phyloP scores from a whole-genome alignment of 1,140 invertebrate genomes.

The Zaprionus taronus region DNA sequence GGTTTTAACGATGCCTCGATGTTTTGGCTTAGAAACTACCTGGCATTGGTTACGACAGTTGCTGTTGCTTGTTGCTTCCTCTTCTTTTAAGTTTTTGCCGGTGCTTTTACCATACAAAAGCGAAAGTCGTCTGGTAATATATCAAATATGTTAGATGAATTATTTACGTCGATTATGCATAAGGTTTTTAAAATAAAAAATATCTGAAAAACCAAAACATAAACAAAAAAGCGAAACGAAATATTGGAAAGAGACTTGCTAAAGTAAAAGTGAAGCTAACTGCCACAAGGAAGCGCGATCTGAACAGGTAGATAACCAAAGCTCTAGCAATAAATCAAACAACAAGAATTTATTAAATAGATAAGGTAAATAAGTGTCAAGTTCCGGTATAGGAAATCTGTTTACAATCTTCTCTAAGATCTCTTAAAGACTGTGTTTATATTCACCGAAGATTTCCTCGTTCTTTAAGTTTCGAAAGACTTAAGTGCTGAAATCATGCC shows the following conservation, averaged over 20 bases:
- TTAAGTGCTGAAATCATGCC: constrained; percentile 33
- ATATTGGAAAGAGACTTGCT: constrained; percentile 17
- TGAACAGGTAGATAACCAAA: background rate
- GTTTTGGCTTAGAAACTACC: constrained; percentile 52
- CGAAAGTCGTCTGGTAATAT: constrained; percentile 75
- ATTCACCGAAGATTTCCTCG: background rate
- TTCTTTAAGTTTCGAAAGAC: background rate
- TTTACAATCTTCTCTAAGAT: background rate
- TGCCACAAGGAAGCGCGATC: background rate
- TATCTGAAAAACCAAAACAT: constrained; percentile 17
- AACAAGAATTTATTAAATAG: background rate
- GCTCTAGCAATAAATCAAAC: background rate
- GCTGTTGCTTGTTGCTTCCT: constrained; percentile 38
- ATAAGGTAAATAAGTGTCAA: background rate
- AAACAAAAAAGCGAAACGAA: constrained; percentile 24
- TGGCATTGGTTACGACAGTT: constrained; percentile 29
- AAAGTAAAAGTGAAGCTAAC: constrained; percentile 7
- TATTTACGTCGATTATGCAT: constrained; percentile 55
- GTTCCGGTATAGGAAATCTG: background rate
- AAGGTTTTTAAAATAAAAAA: constrained; percentile 13
- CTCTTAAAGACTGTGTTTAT: constrained; percentile 1
- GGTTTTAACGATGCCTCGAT: constrained; percentile 55
- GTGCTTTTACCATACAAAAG: constrained; percentile 59
- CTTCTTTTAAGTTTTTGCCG: constrained; percentile 29
- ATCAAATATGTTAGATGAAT: constrained; percentile 60